Evolutionary conservation across 2,797 vertebrate species (phyloP).

Genomic region (Muscicapa striata): DNA sequence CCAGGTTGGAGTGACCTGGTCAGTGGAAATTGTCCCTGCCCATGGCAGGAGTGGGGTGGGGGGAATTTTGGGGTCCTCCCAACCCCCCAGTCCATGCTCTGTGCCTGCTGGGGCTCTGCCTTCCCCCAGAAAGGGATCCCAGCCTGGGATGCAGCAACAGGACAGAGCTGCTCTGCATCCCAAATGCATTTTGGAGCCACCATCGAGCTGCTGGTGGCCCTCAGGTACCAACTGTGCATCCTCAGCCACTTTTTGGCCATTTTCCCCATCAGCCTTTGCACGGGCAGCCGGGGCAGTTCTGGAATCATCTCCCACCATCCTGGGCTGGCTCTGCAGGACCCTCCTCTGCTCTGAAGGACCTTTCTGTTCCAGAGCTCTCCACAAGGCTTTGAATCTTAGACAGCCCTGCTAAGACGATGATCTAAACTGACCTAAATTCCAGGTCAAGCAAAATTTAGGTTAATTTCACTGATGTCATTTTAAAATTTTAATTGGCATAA

Average conservation of each 20-base stretch:
- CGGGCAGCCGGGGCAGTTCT: not conserved
- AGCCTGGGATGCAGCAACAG: not conserved
- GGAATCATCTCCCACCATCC: not conserved
- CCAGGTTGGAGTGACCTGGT: rapidly evolving
- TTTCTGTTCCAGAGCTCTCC: not conserved
- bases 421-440: slow-evolving; percentile 64
- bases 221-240: rapidly evolving
- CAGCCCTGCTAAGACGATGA: slow-evolving; percentile 26
- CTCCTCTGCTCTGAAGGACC: not conserved
- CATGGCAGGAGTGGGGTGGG: not conserved
- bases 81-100: not conserved
- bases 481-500: slow-evolving; percentile 57
- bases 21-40: not conserved
- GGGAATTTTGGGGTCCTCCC: not conserved
- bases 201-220: not conserved
- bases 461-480: slow-evolving; percentile 66
- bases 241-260: not conserved
- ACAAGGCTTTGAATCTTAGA: not conserved
- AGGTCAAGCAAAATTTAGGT: slow-evolving; percentile 63
- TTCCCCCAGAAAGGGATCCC: not conserved
- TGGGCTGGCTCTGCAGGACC: not conserved
- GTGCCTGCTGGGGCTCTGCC: not conserved
- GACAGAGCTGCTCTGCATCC: not conserved
- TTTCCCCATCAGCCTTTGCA: rapidly evolving
- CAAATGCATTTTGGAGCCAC: not conserved